A percentile compares a stretch with the other conserved stretches of the same genome.
These are phyloP conservation scores for Morelia viridis DNA, from an alignment of 2,797 vertebrate species.

Conservation along the genomic window DNA sequence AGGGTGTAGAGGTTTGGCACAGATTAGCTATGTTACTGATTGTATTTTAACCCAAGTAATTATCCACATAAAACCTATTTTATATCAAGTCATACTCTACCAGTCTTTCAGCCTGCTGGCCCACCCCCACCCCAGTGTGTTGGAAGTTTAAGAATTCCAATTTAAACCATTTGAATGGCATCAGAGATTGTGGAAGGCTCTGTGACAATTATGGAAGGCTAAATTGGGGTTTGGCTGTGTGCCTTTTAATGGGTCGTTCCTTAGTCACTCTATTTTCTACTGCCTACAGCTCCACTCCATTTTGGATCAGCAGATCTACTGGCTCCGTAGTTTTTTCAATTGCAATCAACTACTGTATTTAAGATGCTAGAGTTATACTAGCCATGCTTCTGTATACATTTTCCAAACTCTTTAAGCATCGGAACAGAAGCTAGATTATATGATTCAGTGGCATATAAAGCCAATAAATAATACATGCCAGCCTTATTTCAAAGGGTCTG, in stretches of 20 bases:
- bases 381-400: neutral
- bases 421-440: neutral
- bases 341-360: neutral
- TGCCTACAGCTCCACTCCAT: neutral
- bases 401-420: neutral
- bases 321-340: neutral
- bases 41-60: neutral
- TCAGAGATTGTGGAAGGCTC: neutral
- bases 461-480: neutral
- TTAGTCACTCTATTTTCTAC: neutral
- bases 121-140: neutral
- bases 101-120: neutral
- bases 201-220: neutral
- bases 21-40: slow-evolving; percentile 25
- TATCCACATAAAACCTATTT: neutral
- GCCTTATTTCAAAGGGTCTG: neutral
- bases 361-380: neutral
- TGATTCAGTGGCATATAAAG: neutral
- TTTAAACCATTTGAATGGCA: neutral
- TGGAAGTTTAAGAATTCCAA: neutral
- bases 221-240: neutral
- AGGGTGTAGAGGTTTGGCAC: slow-evolving; percentile 13
- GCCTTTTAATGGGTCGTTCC: neutral
- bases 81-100: neutral
- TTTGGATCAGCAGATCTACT: neutral